A percentile compares a stretch with the other conserved stretches of the same genome.
Evolutionary conservation across 1,140 invertebrate species (phyloP).

Genomic region (Drosophila orosa): DNA sequence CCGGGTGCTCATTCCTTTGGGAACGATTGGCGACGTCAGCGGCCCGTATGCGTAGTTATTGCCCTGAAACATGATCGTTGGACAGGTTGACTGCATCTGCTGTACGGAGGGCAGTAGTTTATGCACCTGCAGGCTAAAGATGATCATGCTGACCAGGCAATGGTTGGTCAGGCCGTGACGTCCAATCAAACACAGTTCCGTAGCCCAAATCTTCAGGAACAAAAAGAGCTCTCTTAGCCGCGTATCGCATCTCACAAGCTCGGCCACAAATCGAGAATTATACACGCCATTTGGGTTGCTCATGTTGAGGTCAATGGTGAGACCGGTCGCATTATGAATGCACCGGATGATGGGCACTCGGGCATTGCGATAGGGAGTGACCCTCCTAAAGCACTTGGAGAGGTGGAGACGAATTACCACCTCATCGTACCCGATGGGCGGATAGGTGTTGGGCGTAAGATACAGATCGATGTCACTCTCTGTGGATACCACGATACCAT

Average conservation of each 20-base stretch:
- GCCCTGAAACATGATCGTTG: constrained; percentile 30
- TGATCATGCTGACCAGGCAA: constrained; percentile 63
- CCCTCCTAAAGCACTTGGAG: constrained; percentile 48
- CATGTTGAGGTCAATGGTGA: constrained; percentile 75
- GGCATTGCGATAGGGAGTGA: constrained; percentile 63
- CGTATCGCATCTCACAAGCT: constrained; percentile 49
- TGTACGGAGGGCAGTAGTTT: constrained; percentile 53
- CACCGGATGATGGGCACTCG: constrained; percentile 76
- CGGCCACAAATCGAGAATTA: constrained; percentile 65
- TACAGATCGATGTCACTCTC: constrained; percentile 77
- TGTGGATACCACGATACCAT: constrained; percentile 4
- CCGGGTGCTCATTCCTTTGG: constrained; percentile 20
- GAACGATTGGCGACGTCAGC: constrained; percentile 13
- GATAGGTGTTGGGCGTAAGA: constrained; percentile 24
- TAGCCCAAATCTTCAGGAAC: constrained; percentile 75
- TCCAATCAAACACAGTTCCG: constrained; percentile 57
- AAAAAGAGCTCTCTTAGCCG: constrained; percentile 55
- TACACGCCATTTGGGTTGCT: constrained; percentile 56
- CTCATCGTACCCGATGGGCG: constrained; percentile 50
- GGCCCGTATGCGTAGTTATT: constrained; percentile 66
- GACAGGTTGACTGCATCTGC: constrained; percentile 41
- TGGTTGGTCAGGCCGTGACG: constrained; percentile 68
- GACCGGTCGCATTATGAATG: constrained; percentile 50
- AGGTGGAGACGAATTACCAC: constrained; percentile 40
- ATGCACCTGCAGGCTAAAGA: constrained; percentile 64